phyloP scores from a whole-genome alignment of 2,888 invertebrate species.

The Diploptera punctata region DNA sequence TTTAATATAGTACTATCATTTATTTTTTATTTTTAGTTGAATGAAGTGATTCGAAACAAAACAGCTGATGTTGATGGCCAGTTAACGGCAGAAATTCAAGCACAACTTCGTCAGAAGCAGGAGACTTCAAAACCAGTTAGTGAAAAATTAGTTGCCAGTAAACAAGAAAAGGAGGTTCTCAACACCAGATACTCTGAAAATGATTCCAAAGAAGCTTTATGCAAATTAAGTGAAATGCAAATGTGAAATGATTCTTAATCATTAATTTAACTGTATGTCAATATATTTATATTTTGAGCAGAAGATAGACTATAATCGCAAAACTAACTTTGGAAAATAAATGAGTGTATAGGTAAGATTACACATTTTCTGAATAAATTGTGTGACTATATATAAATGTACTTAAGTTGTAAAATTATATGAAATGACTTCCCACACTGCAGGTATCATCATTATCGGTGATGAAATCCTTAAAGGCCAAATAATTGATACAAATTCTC shows the following conservation, averaged over 20 bases:
- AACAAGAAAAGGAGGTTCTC: background rate
- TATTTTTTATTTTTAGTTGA: constrained; percentile 43
- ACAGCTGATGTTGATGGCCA: constrained; percentile 51
- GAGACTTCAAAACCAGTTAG: background rate
- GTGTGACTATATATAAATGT: background rate
- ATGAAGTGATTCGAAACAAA: constrained; percentile 48
- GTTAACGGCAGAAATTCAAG: constrained; percentile 50
- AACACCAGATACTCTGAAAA: constrained; percentile 14
- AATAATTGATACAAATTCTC: constrained; percentile 66
- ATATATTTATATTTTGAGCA: too few species aligned
- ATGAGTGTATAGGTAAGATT: background rate
- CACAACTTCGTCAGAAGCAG: constrained; percentile 47
- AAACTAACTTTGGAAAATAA: background rate
- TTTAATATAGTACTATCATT: background rate
- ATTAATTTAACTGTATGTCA: too few species aligned
- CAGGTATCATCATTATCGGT: constrained; percentile 62
- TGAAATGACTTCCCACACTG: constrained; percentile 45
- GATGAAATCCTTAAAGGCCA: constrained; percentile 73
- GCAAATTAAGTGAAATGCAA: constrained; percentile 39
- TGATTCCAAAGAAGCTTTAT: constrained; percentile 32
- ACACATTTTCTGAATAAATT: background rate
- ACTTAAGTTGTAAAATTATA: background rate
- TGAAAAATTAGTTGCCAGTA: constrained; percentile 19
- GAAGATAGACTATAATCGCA: too few species aligned
- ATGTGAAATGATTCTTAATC: constrained; percentile 21